phyloP scores from a whole-genome alignment of 2,113 vertebrate genomes.

The Balaeniceps rex region DNA sequence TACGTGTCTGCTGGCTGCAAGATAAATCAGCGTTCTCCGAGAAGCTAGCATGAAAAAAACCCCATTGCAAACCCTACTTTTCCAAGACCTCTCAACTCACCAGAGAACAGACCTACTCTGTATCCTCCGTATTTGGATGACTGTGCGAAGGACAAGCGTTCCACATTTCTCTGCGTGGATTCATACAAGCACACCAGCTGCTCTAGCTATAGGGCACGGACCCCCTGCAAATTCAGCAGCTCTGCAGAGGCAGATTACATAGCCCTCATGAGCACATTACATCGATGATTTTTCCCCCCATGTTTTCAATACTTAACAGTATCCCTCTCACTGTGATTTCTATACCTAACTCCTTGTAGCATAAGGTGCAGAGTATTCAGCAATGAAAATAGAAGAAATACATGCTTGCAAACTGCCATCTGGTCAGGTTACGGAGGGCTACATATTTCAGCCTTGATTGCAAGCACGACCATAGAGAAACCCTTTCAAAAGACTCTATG shows the following conservation, averaged over 20 bases:
- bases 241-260: constrained; percentile 53
- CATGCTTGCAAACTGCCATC: constrained; percentile 57
- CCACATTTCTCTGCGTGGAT: constrained; percentile 60
- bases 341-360: constrained; percentile 49
- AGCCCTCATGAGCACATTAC: constrained; percentile 38
- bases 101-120: constrained; percentile 63
- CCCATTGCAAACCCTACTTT: constrained; percentile 39
- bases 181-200: constrained; percentile 62
- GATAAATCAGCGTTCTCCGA: not conserved
- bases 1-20: constrained; percentile 42
- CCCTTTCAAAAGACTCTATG: constrained; percentile 13
- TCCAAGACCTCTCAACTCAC: constrained; percentile 61
- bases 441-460: constrained; percentile 61
- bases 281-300: not conserved
- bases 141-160: constrained; percentile 61
- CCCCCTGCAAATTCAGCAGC: constrained; percentile 62
- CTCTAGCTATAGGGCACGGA: constrained; percentile 61
- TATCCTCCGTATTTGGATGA: constrained; percentile 62
- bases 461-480: constrained; percentile 24
- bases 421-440: constrained; percentile 62
- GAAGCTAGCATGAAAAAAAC: constrained; percentile 19
- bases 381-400: constrained; percentile 59
- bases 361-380: constrained; percentile 58
- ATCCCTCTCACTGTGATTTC: constrained; percentile 35
- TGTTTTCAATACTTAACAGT: constrained; percentile 12